phyloP scores from a whole-genome alignment of 2,113 vertebrate species.

The Zosterops pallidus region DNA sequence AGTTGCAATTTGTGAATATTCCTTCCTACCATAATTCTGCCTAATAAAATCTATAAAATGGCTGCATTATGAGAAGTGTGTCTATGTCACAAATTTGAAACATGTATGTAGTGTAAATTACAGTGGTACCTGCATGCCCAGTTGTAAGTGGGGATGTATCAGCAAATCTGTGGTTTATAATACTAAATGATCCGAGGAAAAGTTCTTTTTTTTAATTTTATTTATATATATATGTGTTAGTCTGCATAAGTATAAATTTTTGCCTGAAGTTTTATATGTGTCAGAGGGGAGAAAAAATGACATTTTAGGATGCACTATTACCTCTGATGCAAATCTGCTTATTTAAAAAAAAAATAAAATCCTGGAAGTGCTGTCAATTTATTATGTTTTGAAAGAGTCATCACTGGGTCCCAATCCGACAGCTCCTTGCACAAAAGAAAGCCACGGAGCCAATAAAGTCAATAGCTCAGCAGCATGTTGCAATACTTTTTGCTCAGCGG shows the following conservation, averaged over 20 bases:
- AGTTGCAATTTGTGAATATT: constrained; percentile 76
- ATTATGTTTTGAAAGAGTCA: neutral
- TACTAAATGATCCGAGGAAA: neutral
- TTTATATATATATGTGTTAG: neutral
- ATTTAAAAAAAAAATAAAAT: neutral
- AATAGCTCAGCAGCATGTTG: neutral
- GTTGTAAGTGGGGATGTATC: constrained; percentile 6
- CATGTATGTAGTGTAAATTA: constrained; percentile 31
- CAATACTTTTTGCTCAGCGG: neutral
- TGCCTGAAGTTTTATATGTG: neutral
- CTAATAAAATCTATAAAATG: constrained; percentile 69
- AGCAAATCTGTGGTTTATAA: constrained; percentile 49
- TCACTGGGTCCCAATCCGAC: neutral
- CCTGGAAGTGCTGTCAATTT: neutral
- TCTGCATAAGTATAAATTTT: neutral
- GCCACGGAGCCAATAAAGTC: neutral
- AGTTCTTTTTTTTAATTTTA: neutral
- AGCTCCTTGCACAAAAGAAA: neutral
- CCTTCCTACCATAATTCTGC: constrained; percentile 65
- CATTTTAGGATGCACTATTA: neutral
- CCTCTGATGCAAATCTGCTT: neutral
- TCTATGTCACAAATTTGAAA: constrained; percentile 62
- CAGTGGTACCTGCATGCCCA: constrained; percentile 2
- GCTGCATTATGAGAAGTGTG: constrained; percentile 57
- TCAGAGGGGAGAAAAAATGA: neutral